These are phyloP conservation scores for Chamaea fasciata DNA, from an alignment of 2,113 vertebrate genomes.

Conservation along the genomic window DNA sequence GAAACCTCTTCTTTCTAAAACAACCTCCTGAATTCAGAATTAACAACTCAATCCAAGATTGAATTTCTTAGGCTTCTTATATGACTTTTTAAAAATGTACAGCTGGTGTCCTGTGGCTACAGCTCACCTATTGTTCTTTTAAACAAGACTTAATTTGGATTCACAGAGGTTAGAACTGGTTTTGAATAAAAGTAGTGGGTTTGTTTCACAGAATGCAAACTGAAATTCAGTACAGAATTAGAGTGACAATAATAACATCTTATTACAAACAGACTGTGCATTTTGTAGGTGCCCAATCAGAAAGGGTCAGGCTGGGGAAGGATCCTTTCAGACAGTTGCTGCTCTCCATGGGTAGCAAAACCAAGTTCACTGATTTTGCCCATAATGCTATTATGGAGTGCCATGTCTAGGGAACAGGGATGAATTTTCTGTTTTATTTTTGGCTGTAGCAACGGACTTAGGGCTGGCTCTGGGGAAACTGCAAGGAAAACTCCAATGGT, in stretches of 20 bases:
- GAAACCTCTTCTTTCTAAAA: constrained; percentile 22
- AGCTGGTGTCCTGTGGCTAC: neutral
- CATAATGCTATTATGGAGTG: neutral
- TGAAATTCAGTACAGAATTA: neutral
- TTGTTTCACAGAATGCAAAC: neutral
- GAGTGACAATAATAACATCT: neutral
- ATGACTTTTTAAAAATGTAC: neutral
- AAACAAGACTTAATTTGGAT: neutral
- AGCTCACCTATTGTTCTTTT: neutral
- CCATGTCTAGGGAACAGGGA: neutral
- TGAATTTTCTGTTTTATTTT: neutral
- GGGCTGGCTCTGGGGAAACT: neutral
- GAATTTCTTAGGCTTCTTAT: neutral
- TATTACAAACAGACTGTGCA: neutral
- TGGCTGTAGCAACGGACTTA: neutral
- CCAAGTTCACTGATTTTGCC: neutral
- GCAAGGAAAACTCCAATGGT: neutral
- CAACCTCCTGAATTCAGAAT: neutral
- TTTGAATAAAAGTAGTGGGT: neutral
- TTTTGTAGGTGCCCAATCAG: neutral
- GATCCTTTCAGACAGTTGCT: neutral
- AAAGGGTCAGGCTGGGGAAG: neutral
- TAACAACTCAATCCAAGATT: neutral
- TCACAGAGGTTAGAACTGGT: neutral
- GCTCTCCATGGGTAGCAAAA: neutral